Conservation (phyloP, 2,888 invertebrate genomes). For the Rotaria macrura region DNA sequence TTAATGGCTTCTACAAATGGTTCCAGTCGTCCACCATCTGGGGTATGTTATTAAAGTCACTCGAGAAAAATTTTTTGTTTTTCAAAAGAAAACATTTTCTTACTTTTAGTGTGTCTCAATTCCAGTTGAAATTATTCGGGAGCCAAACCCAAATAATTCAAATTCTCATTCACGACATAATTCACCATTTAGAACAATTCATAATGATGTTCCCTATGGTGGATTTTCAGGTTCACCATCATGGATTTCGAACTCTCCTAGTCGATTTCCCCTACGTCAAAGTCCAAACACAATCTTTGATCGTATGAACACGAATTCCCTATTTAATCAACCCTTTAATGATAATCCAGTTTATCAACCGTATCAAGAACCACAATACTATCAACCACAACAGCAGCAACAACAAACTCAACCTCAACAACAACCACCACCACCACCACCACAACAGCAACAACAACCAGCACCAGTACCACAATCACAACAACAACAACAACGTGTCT, state of each 20-base stretch:
- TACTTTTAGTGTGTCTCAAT: neutral
- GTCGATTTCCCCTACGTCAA: neutral
- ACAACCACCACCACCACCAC: no score
- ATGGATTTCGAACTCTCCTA: neutral
- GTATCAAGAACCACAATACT: neutral
- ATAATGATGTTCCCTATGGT: neutral
- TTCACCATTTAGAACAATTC: neutral
- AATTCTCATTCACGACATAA: neutral
- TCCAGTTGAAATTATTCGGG: conserved; percentile 8
- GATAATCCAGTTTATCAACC: neutral
- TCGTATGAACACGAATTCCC: neutral
- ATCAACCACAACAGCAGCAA: neutral
- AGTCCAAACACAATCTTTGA: neutral
- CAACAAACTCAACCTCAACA: no score
- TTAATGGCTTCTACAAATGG: neutral
- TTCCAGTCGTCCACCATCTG: neutral
- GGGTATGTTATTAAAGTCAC: neutral
- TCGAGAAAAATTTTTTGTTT: no score
- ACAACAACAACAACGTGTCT: neutral
- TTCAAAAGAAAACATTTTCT: neutral
- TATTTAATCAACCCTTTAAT: neutral
- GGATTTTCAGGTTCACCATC: neutral
- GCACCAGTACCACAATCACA: no score
- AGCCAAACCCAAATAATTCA: neutral
- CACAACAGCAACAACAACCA: no score